Evolutionary conservation across 2,797 vertebrate species (phyloP), one percentile per base, ranked within the genome.

Genomic region (Sebastes taczanowskii): DNA sequence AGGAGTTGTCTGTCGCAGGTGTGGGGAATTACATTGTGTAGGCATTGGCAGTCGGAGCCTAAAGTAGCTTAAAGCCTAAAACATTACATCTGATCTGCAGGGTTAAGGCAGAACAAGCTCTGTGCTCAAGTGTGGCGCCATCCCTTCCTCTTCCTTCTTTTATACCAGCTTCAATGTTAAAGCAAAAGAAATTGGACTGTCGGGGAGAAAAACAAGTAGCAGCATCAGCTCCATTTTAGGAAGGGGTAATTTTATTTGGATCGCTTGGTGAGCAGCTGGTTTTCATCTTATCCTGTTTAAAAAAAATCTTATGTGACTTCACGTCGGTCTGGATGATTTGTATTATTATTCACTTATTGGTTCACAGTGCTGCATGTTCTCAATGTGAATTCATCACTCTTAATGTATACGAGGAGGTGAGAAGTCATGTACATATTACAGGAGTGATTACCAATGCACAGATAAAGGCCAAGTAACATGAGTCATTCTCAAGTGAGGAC

Each of bases 21-120:
- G 25, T 75, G 55, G 38, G 49, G 67, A 84, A 76, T 85, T 84
- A 60, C 71, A 75, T 79, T 83, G 56, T 84, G 77, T 66, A 76
- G 80, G 80, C 86, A 92, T 92, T 88, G 84, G 88, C 80, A 88
- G 88, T 88, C 86, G 2, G 56, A 65, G 71, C 81, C 74, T 82
- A 65, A 88, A 91, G 87, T 83, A 90, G 74, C 75, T 82, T 86
- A 92, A 92, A 92, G 88, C 86, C 85, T 78, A 20, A 70, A 86
- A 81, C 91, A 89, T 91, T 82, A 89, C 77, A 32, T 82, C 77
- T 89, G 92, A 93, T 91, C 91, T 85, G 78, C 78, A 38, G 84
- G 89, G 91, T 88, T 91, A 89, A 92, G 78, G 76, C 82, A 78
- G 89, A 90, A 86, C 84, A 91, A 92, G 83, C 77, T 1, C 81